Base-by-base conservation (phyloP, 2,888 invertebrate genomes). In the Apamea sordens region DNA sequence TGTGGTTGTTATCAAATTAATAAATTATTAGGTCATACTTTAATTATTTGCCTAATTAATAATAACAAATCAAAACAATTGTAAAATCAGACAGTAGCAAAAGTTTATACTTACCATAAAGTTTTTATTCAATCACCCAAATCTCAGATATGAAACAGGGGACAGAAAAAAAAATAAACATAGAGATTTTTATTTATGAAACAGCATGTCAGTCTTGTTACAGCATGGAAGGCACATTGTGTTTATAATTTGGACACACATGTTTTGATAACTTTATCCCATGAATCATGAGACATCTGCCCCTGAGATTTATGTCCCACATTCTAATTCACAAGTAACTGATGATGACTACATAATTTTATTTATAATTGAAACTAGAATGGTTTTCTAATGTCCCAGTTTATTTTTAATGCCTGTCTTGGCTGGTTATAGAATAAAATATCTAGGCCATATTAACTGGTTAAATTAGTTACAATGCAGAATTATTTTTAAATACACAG, bases 261-360 rank as follows among this genome's bases (percentile, higher is more conserved):
- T 93, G 92, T 90, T 92, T 87, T 90, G 83, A 89, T 90, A 90
- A 88, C 88, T 89, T 78, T 78, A 88, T 87, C 84, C 80, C 85
- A 92, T 94, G 94, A 94, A 92, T 93, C 94, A 94, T 91, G 79
- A 84, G 89, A 93, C 92, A 93, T 93, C 90, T 94, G 94, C 89
- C 84, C 68, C 83, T 81, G 80, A 84, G 89, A 89, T 89, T 89
- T 88, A 89, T 85, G 77, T 79, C 79, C 73, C 76, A 84, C 73
- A 89, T 87, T 79, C 76, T 85, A 76, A 77, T 83, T 82, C 69
- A 76, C 67, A 86, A 79, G 73, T 81, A 71, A 64, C 41, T 77
- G 80, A 81, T 77, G 80, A 81, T 83, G 83, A 83, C 67, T 82
- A 65, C 65, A 77, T 71, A 41, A 77, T 71, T 74, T 74, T 53